Evolutionary conservation across 2,797 vertebrate genomes (phyloP).

Genomic region (Eupleurogrammus muticus): DNA sequence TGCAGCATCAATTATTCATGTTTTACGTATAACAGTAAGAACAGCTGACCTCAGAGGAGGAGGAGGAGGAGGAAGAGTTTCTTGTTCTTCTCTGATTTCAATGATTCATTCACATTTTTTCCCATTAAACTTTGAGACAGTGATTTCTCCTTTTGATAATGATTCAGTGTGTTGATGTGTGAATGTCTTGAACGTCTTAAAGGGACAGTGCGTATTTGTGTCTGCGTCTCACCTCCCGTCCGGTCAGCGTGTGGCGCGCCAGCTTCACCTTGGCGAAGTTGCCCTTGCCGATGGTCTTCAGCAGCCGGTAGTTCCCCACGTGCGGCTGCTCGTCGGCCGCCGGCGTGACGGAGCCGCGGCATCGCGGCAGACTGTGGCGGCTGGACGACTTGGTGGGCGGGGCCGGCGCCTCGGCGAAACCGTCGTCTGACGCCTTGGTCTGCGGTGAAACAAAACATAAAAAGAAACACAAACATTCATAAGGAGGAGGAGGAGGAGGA

Average conservation of each 20-base stretch:
- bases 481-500: background rate
- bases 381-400: constrained; percentile 90
- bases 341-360: constrained; percentile 86
- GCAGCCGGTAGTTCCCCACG: constrained; percentile 93
- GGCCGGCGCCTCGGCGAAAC: constrained; percentile 84
- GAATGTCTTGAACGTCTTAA: too few relatives aligned
- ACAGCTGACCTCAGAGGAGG: too few relatives aligned
- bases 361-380: constrained; percentile 87
- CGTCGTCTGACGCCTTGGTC: constrained; percentile 89
- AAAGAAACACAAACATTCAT: background rate
- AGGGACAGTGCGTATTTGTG: too few relatives aligned
- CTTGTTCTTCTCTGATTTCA: too few relatives aligned
- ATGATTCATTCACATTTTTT: too few relatives aligned
- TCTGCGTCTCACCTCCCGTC: constrained; percentile 94
- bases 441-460: constrained; percentile 50
- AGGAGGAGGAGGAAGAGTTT: too few relatives aligned
- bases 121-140: too few relatives aligned
- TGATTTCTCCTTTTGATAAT: too few relatives aligned
- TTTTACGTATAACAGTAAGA: too few relatives aligned
- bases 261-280: constrained; percentile 96
- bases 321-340: constrained; percentile 89
- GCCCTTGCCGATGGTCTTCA: constrained; percentile 95
- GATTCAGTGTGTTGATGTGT: too few relatives aligned
- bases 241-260: constrained; percentile 92
- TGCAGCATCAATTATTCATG: constrained; percentile 43